Base-by-base conservation (phyloP, 1,140 invertebrate genomes). In the Mamestra configurata region DNA sequence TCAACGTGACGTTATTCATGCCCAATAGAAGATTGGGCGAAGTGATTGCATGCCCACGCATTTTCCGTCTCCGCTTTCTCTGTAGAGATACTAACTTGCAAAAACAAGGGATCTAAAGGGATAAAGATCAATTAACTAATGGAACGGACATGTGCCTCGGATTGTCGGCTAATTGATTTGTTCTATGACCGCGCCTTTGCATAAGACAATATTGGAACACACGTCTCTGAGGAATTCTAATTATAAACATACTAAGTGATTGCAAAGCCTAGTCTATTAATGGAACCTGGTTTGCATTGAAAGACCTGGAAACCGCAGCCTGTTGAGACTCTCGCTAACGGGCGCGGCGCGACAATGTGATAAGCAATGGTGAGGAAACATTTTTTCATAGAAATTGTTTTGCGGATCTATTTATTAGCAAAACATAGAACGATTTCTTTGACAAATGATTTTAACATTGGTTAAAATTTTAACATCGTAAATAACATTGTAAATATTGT, bases 91-190 rank as follows among this genome's bases (percentile, higher is more conserved):
- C 27, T 40, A 10, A 46, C 13, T 37, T 43, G 18, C 37, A 24
- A 6, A 68, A 46, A 7, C 13, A 27, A 11, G 27, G 27, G 57
- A 10, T 27, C 11, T 22, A 22, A 53, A 46, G 73, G 81, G 77
- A 79, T 82, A 18, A 79, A 66, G 76, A 70, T 75, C 80, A 80
- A 82, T 84, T 80, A 80, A 84, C 80, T 84, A 84, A 82, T 80
- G 83, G 80, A 82, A 27, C 40, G 66, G 37, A 57, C 78, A 43
- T 20, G 59, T 46, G 75, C 64, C 11, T 68, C 18, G 8, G 18
- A 78, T 51, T 20, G n/a, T 24, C 6, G 15, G 37, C 75, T 83
- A 80, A 83, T 80, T 83, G 82, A 75, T 83, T 83, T 80, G 78
- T 72, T 78, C 8, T 78, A 80, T 78, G 59, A 66, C 77, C 82